phyloP scores from a whole-genome alignment of 2,113 vertebrate species.

The Proteles cristata region DNA sequence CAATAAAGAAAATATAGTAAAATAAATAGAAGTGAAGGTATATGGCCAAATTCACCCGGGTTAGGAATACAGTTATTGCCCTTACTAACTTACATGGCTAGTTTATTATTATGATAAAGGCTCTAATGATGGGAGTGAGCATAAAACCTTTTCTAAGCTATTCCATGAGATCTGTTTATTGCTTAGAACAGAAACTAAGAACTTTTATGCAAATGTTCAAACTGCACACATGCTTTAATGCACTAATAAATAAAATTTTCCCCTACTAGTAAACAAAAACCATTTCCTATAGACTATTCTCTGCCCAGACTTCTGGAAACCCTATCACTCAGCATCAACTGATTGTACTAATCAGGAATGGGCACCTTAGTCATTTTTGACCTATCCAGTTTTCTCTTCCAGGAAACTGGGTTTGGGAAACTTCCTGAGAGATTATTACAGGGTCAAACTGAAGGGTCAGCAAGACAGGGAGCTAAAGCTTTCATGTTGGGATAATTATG shows the following conservation, averaged over 20 bases:
- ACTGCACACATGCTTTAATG: neutral
- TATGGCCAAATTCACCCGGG: neutral
- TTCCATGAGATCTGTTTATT: neutral
- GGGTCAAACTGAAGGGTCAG: neutral
- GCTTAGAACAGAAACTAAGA: neutral
- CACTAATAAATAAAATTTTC: neutral
- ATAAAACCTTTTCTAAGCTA: neutral
- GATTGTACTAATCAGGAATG: neutral
- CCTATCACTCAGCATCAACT: neutral
- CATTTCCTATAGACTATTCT: neutral
- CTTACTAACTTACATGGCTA: neutral
- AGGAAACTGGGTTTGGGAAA: neutral
- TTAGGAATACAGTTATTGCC: neutral
- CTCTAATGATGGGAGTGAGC: neutral
- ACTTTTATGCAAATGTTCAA: neutral
- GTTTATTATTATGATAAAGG: neutral
- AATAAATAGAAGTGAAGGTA: neutral
- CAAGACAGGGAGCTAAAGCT: neutral
- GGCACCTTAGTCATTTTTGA: neutral
- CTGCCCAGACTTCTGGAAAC: neutral
- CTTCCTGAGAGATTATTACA: neutral
- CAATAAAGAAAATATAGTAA: conserved; percentile 8
- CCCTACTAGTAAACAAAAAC: neutral
- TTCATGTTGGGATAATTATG: neutral
- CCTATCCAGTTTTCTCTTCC: neutral